Evolutionary conservation across 2,888 invertebrate species (phyloP).

Genomic region (Cryptocheilus praepositus): DNA sequence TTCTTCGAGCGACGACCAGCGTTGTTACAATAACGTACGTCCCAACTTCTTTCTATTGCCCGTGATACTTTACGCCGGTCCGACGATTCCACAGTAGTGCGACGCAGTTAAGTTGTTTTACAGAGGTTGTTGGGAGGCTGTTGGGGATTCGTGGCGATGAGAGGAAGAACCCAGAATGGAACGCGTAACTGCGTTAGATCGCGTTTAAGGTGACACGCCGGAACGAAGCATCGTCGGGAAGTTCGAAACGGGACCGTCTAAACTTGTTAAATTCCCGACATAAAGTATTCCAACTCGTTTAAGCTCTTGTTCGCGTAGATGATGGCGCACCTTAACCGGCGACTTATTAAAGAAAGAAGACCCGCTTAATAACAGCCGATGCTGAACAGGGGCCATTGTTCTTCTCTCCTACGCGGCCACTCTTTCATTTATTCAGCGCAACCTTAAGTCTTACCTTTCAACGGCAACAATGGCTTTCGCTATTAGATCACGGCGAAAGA

Average conservation of each 20-base stretch:
- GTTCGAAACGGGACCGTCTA: not conserved
- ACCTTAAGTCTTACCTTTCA: constrained; percentile 9
- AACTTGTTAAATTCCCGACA: constrained; percentile 6
- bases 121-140: no score
- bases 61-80: no score
- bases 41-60: no score
- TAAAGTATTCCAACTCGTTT: constrained; percentile 6
- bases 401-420: not conserved
- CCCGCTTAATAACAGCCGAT: constrained; percentile 7
- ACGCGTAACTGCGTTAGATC: no score
- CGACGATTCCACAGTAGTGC: no score
- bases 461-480: not conserved
- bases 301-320: not conserved
- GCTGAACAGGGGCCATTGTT: constrained; percentile 4
- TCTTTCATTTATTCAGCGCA: constrained; percentile 5
- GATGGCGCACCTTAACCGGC: constrained; percentile 1
- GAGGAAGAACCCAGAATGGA: no score
- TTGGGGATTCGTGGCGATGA: no score
- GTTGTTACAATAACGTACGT: no score
- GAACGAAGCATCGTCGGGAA: no score
- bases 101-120: no score
- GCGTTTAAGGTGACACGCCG: no score
- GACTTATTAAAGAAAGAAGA: constrained; percentile 10
- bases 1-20: no score
- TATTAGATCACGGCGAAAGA: not conserved